Evolutionary conservation across 2,113 vertebrate species (phyloP), one percentile per base, ranked within the genome.

Genomic region (Megalops atlanticus): DNA sequence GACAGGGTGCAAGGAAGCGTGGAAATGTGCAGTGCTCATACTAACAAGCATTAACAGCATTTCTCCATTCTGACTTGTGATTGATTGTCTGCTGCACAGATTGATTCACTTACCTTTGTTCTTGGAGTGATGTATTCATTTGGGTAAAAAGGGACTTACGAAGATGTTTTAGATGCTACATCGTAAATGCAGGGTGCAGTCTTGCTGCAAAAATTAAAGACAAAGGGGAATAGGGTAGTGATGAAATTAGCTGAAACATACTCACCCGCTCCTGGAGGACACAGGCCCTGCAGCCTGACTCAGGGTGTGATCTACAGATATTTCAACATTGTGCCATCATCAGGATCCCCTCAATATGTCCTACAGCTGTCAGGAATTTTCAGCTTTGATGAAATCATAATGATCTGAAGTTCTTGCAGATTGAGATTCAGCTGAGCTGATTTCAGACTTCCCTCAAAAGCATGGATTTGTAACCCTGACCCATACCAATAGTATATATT

Each of bases 321-420:
- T 43, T 27, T 49, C 69, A 78, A 21, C 52, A 49, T 10, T 79
- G 40, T 71, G 78, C 47, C 64, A 47, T 71, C 41, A 52, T 10
- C 68, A 49, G 18, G 35, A 38, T 41, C 39, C 40, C n/a, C n/a
- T 24, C 39, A 27, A n/a, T 58, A 58, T 71, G 27, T 3, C 40
- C 45, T 33, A 18, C n/a, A 21, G 1, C 31, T 39, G 54, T 68
- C n/a, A 12, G 4, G 14, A 2, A 68, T 12, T 40, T 36, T 8
- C 21, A 18, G n/a, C 58, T 64, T 64, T 52, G 49, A 8, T 11
- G 4, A 31, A 31, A 14, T 31, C 21, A 11, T 64, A 27, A 68
- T 71, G 68, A 49, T 45, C 15, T 49, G 69, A 40, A 31, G 41
- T 72, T 79, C 49, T 40, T 33, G 12, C 24, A 27, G 31, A 45